Base-by-base conservation (phyloP, 2,797 vertebrate genomes). In the Bucorvus abyssinicus region DNA sequence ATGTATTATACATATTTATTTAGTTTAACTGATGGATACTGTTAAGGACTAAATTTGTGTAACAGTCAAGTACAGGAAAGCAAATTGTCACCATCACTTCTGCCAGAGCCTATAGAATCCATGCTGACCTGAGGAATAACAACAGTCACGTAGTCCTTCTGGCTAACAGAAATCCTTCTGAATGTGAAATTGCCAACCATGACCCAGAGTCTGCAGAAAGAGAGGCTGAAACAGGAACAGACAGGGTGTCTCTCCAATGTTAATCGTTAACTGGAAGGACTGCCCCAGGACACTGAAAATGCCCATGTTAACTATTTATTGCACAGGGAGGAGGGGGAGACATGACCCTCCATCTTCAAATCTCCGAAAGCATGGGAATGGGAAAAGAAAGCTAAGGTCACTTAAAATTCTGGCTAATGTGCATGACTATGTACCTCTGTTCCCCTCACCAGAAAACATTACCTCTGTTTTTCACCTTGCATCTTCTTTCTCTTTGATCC, bases 221-320 rank as follows among this genome's bases (percentile, higher is more conserved):
- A 68, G 76, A 76, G 42, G 56, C 17, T 53, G 22, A 89, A 89
- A 55, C 56, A 82, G 12, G 34, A 47, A 76, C 20, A 74, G 32
- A 49, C 20, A 56, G 3, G 2, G 16, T 68, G 52, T 76, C 77
- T 57, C 80, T 90, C 55, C 85, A 40, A 12, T 24, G 9, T 76
- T 80, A 92, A 92, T 38, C 69, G 26, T 85, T 89, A 94, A 87
- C 68, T 90, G 56, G 74, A 80, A 94, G 52, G 56, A 84, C 64
- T 87, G 53, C 56, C 49, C 71, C 24, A 40, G 45, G 63, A 84
- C 70, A 87, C 5, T 27, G 88, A 87, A 94, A 95, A 87, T 85
- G 73, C 27, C 23, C 52, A 16, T 29, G 30, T 18, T 84, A 94
- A 90, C 38, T 89, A 32, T 56, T 93, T 82, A 84, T 70, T 88